Conservation (phyloP, 2,113 vertebrate genomes). For the Eptesicus fuscus region DNA sequence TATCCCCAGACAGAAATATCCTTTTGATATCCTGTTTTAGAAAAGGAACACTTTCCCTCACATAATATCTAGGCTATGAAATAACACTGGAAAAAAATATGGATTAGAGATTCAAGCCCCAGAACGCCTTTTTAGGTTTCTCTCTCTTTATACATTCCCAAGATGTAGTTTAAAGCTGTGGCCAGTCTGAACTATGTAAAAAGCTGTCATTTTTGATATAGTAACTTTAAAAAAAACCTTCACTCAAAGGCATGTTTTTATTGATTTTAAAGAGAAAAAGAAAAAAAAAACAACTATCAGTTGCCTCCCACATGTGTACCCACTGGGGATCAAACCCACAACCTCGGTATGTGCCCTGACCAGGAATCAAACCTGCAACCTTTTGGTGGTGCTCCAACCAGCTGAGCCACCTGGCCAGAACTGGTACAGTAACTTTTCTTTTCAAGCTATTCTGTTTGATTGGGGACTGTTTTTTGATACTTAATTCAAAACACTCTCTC, state of each 20-base stretch:
- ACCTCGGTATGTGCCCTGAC: background rate
- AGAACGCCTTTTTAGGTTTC: background rate
- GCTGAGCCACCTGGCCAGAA: background rate
- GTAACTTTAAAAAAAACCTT: background rate
- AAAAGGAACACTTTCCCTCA: conserved; percentile 28
- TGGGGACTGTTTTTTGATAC: background rate
- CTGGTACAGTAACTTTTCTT: background rate
- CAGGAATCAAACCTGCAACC: background rate
- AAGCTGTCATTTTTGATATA: conserved; percentile 11
- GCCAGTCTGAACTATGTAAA: background rate
- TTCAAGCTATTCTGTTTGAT: background rate
- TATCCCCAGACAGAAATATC: background rate
- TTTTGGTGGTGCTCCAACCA: background rate
- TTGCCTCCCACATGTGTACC: background rate
- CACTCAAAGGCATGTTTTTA: background rate
- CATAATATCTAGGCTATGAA: conserved; percentile 19
- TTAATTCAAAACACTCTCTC: background rate
- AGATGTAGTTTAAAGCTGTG: conserved; percentile 13
- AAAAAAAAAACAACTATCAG: background rate
- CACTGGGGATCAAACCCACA: background rate
- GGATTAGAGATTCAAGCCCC: background rate
- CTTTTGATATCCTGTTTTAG: conserved; percentile 29
- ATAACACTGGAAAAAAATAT: background rate
- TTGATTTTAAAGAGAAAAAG: background rate
- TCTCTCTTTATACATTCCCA: background rate